These are phyloP conservation scores for Muscidifurax raptorellus DNA, from an alignment of 1,140 invertebrate species.

Conservation along the genomic window DNA sequence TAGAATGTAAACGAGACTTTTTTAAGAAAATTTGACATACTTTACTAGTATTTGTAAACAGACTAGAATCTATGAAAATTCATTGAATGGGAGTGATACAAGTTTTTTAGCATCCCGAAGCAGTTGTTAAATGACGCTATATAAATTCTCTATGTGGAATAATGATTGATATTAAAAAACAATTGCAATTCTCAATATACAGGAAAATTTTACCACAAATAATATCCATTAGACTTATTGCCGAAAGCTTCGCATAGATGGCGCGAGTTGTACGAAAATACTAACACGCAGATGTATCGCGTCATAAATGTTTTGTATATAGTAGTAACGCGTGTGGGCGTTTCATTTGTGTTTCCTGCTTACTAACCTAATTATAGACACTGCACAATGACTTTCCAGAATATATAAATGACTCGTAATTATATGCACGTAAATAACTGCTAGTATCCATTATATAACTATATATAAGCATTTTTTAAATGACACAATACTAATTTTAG, in stretches of 20 bases:
- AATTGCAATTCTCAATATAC: neutral
- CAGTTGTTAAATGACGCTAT: too few relatives aligned
- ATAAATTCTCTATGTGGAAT: too few relatives aligned
- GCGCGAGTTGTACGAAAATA: conserved; percentile 3
- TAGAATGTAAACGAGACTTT: neutral
- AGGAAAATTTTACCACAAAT: neutral
- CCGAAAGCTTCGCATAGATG: conserved; percentile 39
- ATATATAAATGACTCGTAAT: neutral
- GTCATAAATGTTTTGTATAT: conserved; percentile 1
- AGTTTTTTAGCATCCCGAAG: neutral
- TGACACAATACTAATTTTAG: too few relatives aligned
- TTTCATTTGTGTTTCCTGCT: conserved; percentile 35
- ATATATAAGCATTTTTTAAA: too few relatives aligned
- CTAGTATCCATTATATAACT: too few relatives aligned
- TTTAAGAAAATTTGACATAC: neutral
- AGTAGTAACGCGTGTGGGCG: conserved; percentile 6
- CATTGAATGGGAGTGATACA: neutral
- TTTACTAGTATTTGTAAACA: neutral
- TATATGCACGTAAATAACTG: neutral
- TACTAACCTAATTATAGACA: conserved; percentile 46
- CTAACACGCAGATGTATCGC: neutral
- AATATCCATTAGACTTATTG: conserved; percentile 12
- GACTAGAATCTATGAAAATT: neutral
- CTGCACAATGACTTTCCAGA: conserved; percentile 43
- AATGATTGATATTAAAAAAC: neutral